These are phyloP conservation scores for Nasonia giraulti DNA, from an alignment of 1,140 invertebrate genomes.

Conservation along the genomic window DNA sequence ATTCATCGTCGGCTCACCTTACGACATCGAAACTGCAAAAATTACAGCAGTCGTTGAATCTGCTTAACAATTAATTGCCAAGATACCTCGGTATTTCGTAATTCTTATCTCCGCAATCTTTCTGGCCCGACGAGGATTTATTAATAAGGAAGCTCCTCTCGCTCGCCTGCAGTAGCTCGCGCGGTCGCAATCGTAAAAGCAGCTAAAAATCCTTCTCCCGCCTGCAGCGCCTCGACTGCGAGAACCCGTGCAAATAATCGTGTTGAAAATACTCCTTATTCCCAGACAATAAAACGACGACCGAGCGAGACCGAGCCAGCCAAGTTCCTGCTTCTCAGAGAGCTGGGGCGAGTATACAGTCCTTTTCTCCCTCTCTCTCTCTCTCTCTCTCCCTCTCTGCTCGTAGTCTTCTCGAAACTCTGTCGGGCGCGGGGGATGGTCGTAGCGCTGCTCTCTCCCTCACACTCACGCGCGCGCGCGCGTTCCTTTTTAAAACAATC, in stretches of 20 bases:
- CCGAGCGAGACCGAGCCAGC: constrained; percentile 37
- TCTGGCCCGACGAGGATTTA: not conserved
- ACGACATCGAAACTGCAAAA: too few species aligned
- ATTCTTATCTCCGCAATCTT: not conserved
- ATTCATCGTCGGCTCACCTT: too few species aligned
- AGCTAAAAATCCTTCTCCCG: constrained; percentile 18
- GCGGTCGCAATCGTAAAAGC: not conserved
- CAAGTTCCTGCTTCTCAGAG: constrained; percentile 32
- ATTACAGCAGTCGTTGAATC: too few species aligned
- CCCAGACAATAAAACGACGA: constrained; percentile 57
- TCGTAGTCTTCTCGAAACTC: constrained; percentile 3
- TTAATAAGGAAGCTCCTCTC: not conserved
- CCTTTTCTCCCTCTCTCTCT: not conserved
- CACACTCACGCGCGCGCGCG: constrained; percentile 15
- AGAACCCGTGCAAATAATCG: constrained; percentile 53
- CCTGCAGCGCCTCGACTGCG: not conserved
- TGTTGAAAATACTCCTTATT: constrained; percentile 59
- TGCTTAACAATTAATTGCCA: not conserved
- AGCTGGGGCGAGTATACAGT: not conserved
- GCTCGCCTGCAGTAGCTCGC: not conserved
- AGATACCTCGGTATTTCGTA: not conserved
- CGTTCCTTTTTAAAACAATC: constrained; percentile 65
- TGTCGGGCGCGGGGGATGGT: constrained; percentile 7
- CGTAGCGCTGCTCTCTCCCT: constrained; percentile 23
- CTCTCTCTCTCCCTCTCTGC: not conserved